These are phyloP conservation scores for Anguilla rostrata DNA, from an alignment of 2,113 vertebrate genomes.

Conservation along the genomic window DNA sequence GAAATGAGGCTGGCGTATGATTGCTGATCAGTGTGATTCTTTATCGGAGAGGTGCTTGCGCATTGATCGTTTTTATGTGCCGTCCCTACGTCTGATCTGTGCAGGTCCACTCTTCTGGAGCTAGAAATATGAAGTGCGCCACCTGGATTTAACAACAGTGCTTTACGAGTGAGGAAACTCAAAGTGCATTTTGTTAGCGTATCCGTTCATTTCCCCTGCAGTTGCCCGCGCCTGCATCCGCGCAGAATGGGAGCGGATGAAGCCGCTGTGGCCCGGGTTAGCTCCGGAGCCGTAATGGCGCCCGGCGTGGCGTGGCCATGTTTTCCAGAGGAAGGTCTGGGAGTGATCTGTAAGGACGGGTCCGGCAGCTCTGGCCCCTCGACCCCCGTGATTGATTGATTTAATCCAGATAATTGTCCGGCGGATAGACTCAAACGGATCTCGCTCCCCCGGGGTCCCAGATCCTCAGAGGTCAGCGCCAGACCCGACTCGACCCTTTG, in stretches of 20 bases:
- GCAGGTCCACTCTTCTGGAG: not conserved
- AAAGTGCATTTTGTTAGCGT: not conserved
- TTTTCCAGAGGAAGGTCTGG: no score
- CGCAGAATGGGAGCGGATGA: not conserved
- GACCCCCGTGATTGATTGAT: conserved; percentile 66
- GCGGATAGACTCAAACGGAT: not conserved
- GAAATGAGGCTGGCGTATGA: not conserved
- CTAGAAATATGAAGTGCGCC: not conserved
- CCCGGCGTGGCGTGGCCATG: not conserved
- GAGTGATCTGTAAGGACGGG: conserved; percentile 35
- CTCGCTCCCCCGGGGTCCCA: no score
- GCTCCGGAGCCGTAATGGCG: not conserved
- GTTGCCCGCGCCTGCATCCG: not conserved
- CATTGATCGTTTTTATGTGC: no score
- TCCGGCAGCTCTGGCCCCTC: conserved; percentile 40
- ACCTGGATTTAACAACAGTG: not conserved
- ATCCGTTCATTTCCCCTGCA: not conserved
- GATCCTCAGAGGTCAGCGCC: conserved; percentile 17
- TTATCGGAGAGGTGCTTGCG: not conserved
- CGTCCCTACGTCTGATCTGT: no score
- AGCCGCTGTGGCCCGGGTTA: not conserved
- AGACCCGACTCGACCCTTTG: not conserved
- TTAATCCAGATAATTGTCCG: conserved; percentile 65
- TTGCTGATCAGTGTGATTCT: not conserved
- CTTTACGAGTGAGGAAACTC: not conserved